Evolutionary conservation across 2,113 vertebrate species (phyloP).

Genomic region (Crotalus horridus): DNA sequence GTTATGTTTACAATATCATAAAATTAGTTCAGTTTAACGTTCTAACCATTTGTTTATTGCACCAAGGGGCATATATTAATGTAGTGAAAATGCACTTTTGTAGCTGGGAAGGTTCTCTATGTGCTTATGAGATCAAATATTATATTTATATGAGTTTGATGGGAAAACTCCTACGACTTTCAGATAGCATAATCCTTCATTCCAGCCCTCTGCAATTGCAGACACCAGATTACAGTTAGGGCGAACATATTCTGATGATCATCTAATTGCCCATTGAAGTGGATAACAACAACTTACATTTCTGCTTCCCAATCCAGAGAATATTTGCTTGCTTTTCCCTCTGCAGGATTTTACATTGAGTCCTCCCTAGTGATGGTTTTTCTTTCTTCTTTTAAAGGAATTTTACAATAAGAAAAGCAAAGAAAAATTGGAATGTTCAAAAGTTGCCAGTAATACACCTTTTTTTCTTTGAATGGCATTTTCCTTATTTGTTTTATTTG

Average conservation of each 20-base stretch:
- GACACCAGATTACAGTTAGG: neutral
- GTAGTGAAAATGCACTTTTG: conserved; percentile 9
- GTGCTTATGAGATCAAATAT: neutral
- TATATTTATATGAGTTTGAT: neutral
- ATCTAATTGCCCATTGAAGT: neutral
- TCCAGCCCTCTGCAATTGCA: neutral
- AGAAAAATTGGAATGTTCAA: neutral
- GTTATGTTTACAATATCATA: conserved; percentile 20
- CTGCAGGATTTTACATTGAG: neutral
- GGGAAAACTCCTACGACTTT: neutral
- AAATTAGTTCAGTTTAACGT: conserved; percentile 22
- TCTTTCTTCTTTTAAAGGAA: neutral
- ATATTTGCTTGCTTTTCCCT: neutral
- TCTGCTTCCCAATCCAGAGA: neutral
- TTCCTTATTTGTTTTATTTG: neutral
- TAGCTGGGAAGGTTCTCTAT: conserved; percentile 2
- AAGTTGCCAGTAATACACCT: neutral
- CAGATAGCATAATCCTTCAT: neutral
- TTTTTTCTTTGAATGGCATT: neutral
- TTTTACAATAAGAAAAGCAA: neutral
- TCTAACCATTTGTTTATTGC: conserved; percentile 14
- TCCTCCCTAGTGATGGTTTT: neutral
- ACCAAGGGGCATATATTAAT: conserved; percentile 27
- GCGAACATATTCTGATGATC: neutral
- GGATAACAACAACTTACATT: neutral